These are phyloP conservation scores for Zaprionus ghesquierei DNA, from an alignment of 1,140 invertebrate species.

Conservation along the genomic window DNA sequence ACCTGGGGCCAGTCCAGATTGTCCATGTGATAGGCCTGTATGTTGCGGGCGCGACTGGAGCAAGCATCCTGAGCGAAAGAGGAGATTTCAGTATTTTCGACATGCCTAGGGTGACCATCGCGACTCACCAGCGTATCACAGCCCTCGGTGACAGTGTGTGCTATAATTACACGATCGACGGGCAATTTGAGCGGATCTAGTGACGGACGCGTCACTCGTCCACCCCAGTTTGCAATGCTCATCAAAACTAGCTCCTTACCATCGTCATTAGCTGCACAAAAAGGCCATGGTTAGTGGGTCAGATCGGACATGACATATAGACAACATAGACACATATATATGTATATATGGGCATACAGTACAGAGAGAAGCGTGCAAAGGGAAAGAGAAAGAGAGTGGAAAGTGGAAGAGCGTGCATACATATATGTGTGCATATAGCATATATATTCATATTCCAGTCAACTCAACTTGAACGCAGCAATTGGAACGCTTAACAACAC, in stretches of 20 bases:
- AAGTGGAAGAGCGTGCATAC: background rate
- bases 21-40: constrained; percentile 85
- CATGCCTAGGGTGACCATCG: background rate
- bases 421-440: constrained; percentile 1
- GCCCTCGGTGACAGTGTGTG: constrained; percentile 83
- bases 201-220: constrained; percentile 83
- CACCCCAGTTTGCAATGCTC: constrained; percentile 84
- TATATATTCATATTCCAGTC: constrained; percentile 32
- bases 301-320: background rate
- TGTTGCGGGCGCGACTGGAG: constrained; percentile 81
- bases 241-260: constrained; percentile 37
- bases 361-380: background rate
- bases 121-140: constrained; percentile 83
- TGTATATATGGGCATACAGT: background rate
- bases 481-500: constrained; percentile 27
- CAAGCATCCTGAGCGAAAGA: constrained; percentile 38
- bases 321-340: constrained; percentile 17
- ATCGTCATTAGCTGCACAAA: constrained; percentile 37
- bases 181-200: constrained; percentile 82
- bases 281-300: constrained; percentile 21
- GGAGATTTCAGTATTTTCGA: background rate
- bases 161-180: constrained; percentile 84
- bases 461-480: constrained; percentile 21
- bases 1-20: constrained; percentile 86
- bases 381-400: background rate